Percentiles rank a stretch among this genome's conserved stretches.
phyloP scores from a whole-genome alignment of 1,140 invertebrate genomes.

The Camponotus floridanus region DNA sequence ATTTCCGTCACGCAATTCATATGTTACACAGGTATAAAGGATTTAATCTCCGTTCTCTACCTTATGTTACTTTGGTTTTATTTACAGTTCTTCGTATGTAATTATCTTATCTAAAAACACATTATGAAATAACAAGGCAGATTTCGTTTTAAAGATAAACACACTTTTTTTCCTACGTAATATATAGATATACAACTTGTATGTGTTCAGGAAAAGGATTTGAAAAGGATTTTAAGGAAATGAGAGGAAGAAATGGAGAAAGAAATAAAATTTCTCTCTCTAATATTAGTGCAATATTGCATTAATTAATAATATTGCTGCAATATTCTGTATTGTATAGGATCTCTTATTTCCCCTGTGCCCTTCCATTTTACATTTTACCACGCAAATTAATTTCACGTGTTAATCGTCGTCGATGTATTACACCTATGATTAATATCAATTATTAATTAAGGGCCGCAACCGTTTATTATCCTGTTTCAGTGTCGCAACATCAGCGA shows the following conservation, averaged over 20 bases:
- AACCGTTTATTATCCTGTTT: slow-evolving; percentile 25
- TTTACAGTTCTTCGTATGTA: background rate
- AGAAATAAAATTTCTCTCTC: background rate
- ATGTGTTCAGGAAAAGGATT: background rate
- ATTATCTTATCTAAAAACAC: background rate
- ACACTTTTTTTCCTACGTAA: background rate
- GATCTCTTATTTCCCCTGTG: background rate
- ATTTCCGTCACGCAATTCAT: background rate
- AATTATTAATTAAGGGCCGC: slow-evolving; percentile 46
- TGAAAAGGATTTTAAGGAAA: background rate
- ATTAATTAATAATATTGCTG: too few relatives aligned
- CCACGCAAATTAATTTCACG: too few relatives aligned
- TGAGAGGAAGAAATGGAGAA: background rate
- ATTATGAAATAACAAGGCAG: background rate
- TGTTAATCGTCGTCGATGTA: background rate
- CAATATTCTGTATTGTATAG: too few relatives aligned
- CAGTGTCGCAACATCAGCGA: background rate
- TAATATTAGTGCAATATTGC: background rate
- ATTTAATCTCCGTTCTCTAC: slow-evolving; percentile 1
- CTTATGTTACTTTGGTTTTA: background rate
- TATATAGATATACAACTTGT: background rate
- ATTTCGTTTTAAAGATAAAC: background rate
- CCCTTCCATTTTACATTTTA: background rate
- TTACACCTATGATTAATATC: slow-evolving; percentile 18
- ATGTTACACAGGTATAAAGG: background rate